A percentile compares a stretch with the other conserved stretches of the same genome.
Evolutionary conservation across 2,888 invertebrate species (phyloP).

Genomic region (Pyrrhia umbra): DNA sequence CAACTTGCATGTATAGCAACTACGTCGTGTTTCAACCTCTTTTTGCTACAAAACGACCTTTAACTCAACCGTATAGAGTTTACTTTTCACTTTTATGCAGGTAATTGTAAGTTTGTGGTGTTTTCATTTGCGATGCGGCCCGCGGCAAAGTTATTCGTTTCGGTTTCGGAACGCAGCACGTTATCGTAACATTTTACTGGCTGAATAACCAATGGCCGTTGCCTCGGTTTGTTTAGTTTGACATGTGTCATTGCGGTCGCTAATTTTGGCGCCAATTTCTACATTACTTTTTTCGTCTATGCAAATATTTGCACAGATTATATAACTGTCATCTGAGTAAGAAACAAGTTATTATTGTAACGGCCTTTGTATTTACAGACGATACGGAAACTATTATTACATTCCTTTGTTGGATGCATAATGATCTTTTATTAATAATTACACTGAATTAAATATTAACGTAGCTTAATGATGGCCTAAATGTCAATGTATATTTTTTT

Average conservation of each 20-base stretch:
- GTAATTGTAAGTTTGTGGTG: constrained; percentile 61
- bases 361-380: constrained; percentile 13
- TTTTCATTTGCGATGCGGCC: constrained; percentile 79
- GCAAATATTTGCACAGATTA: constrained; percentile 16
- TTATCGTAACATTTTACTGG: constrained; percentile 80
- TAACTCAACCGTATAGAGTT: constrained; percentile 50
- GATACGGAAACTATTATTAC: constrained; percentile 43
- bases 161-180: constrained; percentile 72
- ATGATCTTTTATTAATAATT: constrained; percentile 23
- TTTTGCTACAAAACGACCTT: constrained; percentile 40
- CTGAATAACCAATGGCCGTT: constrained; percentile 81
- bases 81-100: constrained; percentile 41
- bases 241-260: constrained; percentile 62
- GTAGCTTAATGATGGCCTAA: constrained; percentile 5
- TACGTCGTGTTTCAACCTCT: constrained; percentile 48
- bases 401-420: constrained; percentile 27
- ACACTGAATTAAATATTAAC: constrained; percentile 19
- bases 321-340: constrained; percentile 1
- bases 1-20: constrained; percentile 69
- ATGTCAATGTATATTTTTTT: background rate
- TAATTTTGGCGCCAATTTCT: constrained; percentile 60
- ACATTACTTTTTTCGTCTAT: constrained; percentile 3
- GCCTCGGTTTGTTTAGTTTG: constrained; percentile 69
- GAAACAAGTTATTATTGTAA: background rate
- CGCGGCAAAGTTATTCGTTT: constrained; percentile 79